phyloP scores from a whole-genome alignment of 2,113 vertebrate species.

The Siphamia tubifer region DNA sequence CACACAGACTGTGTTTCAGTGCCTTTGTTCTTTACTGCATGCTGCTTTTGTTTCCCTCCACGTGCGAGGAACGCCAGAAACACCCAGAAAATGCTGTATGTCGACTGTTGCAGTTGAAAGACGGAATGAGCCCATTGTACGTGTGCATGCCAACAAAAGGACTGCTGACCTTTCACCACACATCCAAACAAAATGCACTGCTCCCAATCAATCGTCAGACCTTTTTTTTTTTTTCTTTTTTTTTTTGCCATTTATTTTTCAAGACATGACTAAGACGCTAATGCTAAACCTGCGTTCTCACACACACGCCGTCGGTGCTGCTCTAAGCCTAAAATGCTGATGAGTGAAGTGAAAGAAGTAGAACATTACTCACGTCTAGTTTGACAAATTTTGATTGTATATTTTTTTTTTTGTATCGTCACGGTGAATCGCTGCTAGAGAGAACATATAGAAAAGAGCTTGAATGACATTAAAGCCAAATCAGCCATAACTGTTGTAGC shows the following conservation, averaged over 20 bases:
- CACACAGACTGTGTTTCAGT: constrained; percentile 53
- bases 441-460: neutral
- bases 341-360: too few species aligned
- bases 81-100: neutral
- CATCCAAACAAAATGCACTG: neutral
- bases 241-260: neutral
- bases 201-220: neutral
- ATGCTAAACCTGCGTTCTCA: neutral
- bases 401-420: neutral
- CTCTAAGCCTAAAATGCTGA: neutral
- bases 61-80: constrained; percentile 3
- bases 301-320: neutral
- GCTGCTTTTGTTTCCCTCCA: constrained; percentile 33
- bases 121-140: neutral
- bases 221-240: too few species aligned
- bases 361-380: too few species aligned
- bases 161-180: neutral
- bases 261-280: neutral
- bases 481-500: constrained; percentile 6
- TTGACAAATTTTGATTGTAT: neutral
- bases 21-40: constrained; percentile 74
- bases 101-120: constrained; percentile 22
- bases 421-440: neutral
- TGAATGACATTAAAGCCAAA: constrained; percentile 12
- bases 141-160: constrained; percentile 32